Conservation (phyloP, 1,140 invertebrate genomes). For the Papilio xuthus region DNA sequence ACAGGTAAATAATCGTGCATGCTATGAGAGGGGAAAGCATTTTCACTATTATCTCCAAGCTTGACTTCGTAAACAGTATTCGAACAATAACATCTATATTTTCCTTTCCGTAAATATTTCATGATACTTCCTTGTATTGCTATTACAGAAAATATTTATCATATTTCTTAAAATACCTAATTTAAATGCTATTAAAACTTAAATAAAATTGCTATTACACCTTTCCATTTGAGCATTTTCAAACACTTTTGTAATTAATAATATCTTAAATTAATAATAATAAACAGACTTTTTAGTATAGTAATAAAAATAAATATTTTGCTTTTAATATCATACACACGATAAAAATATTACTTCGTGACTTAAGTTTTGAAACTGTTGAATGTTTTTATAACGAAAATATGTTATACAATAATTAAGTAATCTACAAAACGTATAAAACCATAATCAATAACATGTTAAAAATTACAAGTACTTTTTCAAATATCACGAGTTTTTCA, state of each 20-base stretch:
- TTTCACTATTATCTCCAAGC: slow-evolving; percentile 65
- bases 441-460: slow-evolving; percentile 34
- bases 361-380: not conserved
- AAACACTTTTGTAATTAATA: no score
- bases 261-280: no score
- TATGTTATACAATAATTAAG: not conserved
- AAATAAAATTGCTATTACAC: no score
- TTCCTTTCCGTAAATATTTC: slow-evolving; percentile 42
- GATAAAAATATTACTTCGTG: no score
- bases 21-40: slow-evolving; percentile 66
- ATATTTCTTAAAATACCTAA: not conserved
- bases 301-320: no score
- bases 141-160: slow-evolving; percentile 25
- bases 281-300: no score
- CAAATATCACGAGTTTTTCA: slow-evolving; percentile 58
- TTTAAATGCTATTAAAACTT: not conserved
- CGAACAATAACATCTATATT: slow-evolving; percentile 63
- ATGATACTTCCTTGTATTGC: slow-evolving; percentile 8
- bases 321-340: no score
- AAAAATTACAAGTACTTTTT: slow-evolving; percentile 53
- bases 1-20: slow-evolving; percentile 76
- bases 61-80: slow-evolving; percentile 51
- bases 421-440: not conserved
- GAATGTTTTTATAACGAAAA: no score
- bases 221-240: no score